Base-by-base conservation (phyloP, 92 coral and sea anemone genomes). In the Epizoanthus illoricatus region DNA sequence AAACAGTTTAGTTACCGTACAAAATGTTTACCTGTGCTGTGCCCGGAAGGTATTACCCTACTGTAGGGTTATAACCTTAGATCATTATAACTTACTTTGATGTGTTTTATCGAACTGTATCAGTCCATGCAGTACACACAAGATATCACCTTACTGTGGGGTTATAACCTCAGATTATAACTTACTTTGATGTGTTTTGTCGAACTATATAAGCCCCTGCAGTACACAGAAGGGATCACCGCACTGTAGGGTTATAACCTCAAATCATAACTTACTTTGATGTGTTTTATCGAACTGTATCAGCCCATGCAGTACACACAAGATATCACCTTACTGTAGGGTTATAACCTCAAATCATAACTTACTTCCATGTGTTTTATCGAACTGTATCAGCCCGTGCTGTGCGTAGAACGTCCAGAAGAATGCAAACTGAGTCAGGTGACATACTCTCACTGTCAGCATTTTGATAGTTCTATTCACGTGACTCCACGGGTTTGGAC, bases 401-500 rank as follows among this genome's bases (percentile, higher is more conserved):
- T 96, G 92, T 3, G 99, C 99, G 40, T 81, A 60, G 73, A 96
- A 96, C 10, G 96, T 87, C 99, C 99, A 96, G 75, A 89, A 88
- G 85, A 96, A 91, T 0, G 99, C 92, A 28, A 96, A 96, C 92
- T 96, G 99, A 15, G 99, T 96, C 87, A 96, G 69, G 80, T 96
- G 99, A 87, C 99, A 96, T 21, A 96, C 91, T 12, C 88, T 64
- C 12, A 96, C 98, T 10, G 94, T 96, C 63, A 96, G 92, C 80
- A 96, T 63, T 75, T 93, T 96, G 75, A 94, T 91, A 9, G 94
- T 78, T 58, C 86, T 87, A 80, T 96, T 94, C 87, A 96, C 92
- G 88, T 79, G 86, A 54, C 90, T 89, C 98, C 98, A 96, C 2
- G 99, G 98, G 63, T 88, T 91, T 8, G 95, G 93, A 42, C 99